Percentiles rank a stretch among this genome's conserved stretches.
phyloP scores from a whole-genome alignment of 37 sponge, comb jelly and placozoan species.

The Chondrilla cf. caribensis region DNA sequence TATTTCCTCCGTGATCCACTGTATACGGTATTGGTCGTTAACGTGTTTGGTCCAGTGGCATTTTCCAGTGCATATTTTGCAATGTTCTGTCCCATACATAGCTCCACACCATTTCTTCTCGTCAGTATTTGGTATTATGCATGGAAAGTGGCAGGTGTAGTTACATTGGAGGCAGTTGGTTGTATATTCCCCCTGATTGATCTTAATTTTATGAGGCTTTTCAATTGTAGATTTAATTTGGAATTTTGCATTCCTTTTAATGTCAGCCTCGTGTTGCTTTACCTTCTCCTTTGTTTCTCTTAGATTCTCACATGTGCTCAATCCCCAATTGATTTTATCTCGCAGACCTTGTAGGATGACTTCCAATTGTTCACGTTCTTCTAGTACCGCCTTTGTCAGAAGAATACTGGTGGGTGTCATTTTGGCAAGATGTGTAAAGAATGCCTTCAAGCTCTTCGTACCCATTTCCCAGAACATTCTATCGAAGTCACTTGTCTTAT shows the following conservation, averaged over 20 bases:
- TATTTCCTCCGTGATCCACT: neutral
- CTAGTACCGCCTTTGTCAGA: conserved; percentile 52
- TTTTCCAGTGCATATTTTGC: neutral
- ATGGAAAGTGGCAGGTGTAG: conserved; percentile 20
- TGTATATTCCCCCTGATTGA: no score
- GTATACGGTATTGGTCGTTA: neutral
- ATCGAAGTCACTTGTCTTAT: neutral
- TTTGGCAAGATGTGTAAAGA: conserved; percentile 33
- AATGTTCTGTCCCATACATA: neutral
- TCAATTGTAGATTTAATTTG: neutral
- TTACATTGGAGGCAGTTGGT: conserved; percentile 32
- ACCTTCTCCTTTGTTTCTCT: conserved; percentile 35
- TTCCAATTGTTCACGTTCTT: conserved; percentile 51
- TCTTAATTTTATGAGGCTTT: neutral
- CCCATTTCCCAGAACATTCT: conserved; percentile 74
- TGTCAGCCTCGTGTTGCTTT: conserved; percentile 28
- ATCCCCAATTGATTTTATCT: conserved; percentile 23
- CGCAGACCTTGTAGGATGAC: conserved; percentile 33
- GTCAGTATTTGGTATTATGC: neutral
- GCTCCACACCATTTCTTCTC: conserved; percentile 5
- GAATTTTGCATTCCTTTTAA: neutral
- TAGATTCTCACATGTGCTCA: no score
- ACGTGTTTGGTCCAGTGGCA: neutral
- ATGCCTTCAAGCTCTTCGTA: conserved; percentile 28
- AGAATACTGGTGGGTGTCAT: conserved; percentile 23